Base-by-base conservation (phyloP, 2,888 invertebrate genomes). In the Arctia plantaginis region DNA sequence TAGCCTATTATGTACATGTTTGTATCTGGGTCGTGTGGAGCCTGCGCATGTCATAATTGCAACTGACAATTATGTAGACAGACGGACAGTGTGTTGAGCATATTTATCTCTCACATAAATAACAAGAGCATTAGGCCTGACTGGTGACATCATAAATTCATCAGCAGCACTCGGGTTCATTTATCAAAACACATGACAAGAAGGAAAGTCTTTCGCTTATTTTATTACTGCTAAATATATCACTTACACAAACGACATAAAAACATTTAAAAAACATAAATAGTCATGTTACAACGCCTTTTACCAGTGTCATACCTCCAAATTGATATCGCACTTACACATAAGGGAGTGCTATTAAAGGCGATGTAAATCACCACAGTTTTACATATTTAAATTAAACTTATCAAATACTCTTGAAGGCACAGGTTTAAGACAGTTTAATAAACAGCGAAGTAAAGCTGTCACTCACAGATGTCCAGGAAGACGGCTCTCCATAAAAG, bases 61-160 rank as follows among this genome's bases (percentile, higher is more conserved):
- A 18, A 66, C 39, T 39, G 41, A 66, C 66, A 18, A 41, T 41
- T 27, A 41, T n/a, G n/a, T n/a, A 18, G 39, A 41, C n/a, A 13
- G 66, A 66, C n/a, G 23, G 39, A n/a, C 66, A 15, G 66, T 66
- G 66, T 27, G 41, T 27, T 8, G 41, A 66, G 41, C 41, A 66
- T 66, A 41, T 66, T 66, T 27, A 66, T 66, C 66, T n/a, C 66
- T 66, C 66, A 7, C 41, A 39, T 39, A 66, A n/a, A 66, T 66
- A 41, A 27, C 66, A 35, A 27, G 41, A 55, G 51, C 51, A 27
- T 41, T 66, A 41, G 27, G 27, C 18, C 13, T 41, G 66, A 27
- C 66, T 66, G 41, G 8, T 39, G 18, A 18, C 18, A 20, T 41
- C 41, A 41, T 41, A 66, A 66, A 66, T 66, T 66, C 66, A 41